phyloP scores from a whole-genome alignment of 2,888 invertebrate genomes.

The Drosophila vallismaia region DNA sequence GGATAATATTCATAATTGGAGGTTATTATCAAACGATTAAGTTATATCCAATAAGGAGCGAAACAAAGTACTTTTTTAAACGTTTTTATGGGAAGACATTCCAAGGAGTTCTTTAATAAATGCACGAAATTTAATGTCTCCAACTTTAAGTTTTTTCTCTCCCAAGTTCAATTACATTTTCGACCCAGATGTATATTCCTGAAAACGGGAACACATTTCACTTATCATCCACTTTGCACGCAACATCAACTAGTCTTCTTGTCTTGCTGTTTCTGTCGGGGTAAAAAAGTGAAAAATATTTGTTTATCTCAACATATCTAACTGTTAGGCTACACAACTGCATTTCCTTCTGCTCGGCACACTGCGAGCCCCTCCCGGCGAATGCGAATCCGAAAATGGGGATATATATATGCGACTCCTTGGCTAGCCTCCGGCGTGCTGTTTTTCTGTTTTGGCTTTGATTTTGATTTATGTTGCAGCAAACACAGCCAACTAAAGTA shows the following conservation, averaged over 20 bases:
- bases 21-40: background rate
- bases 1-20: background rate
- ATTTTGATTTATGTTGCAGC: constrained; percentile 77
- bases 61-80: too few relatives aligned
- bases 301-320: constrained; percentile 65
- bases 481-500: constrained; percentile 53
- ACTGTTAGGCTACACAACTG: constrained; percentile 64
- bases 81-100: too few relatives aligned
- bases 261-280: constrained; percentile 44
- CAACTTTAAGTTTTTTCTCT: background rate
- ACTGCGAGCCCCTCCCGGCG: constrained; percentile 13
- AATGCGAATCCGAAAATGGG: constrained; percentile 31
- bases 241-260: constrained; percentile 34
- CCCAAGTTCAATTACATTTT: background rate
- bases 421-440: constrained; percentile 30
- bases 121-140: background rate
- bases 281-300: constrained; percentile 49
- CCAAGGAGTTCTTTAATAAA: too few relatives aligned
- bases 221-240: constrained; percentile 33
- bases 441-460: constrained; percentile 62
- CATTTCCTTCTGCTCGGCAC: constrained; percentile 52
- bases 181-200: constrained; percentile 10
- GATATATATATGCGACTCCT: constrained; percentile 31
- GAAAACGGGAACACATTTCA: constrained; percentile 22
- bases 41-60: too few relatives aligned